These are phyloP conservation scores for Bathynomus jamesi DNA, from an alignment of 1,140 invertebrate genomes.

Conservation along the genomic window DNA sequence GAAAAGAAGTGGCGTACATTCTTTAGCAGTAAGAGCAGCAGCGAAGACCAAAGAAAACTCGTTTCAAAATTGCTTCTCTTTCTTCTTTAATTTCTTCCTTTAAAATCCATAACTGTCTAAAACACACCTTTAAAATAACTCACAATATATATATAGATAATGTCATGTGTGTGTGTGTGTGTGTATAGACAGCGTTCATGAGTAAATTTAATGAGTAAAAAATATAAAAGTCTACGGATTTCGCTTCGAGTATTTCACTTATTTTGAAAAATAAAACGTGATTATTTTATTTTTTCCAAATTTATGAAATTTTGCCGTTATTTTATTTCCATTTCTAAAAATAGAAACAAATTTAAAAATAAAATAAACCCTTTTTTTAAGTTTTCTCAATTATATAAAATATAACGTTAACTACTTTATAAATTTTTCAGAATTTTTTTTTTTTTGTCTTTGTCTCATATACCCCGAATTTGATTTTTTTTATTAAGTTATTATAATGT, in stretches of 20 bases:
- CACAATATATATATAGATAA: too few species aligned
- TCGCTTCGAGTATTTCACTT: neutral
- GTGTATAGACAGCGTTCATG: too few species aligned
- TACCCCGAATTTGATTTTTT: neutral
- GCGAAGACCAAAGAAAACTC: too few species aligned
- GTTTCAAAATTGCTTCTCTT: too few species aligned
- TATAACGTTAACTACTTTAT: neutral
- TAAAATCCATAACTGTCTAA: too few species aligned
- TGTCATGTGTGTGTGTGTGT: too few species aligned
- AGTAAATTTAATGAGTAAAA: neutral
- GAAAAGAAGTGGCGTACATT: too few species aligned
- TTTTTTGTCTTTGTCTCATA: neutral
- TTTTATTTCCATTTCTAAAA: neutral
- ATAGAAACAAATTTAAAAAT: neutral
- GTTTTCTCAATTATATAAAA: neutral
- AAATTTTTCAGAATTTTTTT: neutral
- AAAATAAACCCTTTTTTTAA: neutral
- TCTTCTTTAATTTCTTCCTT: too few species aligned
- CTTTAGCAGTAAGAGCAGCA: too few species aligned
- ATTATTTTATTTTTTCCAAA: too few species aligned
- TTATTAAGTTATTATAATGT: neutral
- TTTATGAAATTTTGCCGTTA: neutral
- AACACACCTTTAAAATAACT: too few species aligned
- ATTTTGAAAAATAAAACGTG: too few species aligned
- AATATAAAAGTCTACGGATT: neutral